Evolutionary conservation across 1,140 invertebrate genomes (phyloP).

Genomic region (Drosophila yakuba): DNA sequence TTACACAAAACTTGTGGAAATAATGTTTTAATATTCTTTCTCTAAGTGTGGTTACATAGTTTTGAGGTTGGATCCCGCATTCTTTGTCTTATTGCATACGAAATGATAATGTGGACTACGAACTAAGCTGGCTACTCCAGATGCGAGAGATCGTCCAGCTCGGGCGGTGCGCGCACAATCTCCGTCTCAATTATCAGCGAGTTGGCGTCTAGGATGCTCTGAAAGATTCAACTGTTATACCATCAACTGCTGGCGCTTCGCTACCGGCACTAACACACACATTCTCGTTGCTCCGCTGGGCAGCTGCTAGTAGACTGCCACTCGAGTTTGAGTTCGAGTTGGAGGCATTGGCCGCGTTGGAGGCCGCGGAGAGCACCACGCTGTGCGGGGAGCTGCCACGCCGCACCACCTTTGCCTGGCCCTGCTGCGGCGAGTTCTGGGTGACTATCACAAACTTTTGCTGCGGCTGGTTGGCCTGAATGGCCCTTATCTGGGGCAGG

Average conservation of each 20-base stretch:
- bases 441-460: constrained; percentile 81
- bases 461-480: constrained; percentile 62
- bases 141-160: constrained; percentile 80
- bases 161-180: constrained; percentile 72
- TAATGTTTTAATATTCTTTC: neutral
- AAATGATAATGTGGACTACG: constrained; percentile 26
- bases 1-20: neutral
- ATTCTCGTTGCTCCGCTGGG: constrained; percentile 65
- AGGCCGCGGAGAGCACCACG: constrained; percentile 61
- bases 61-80: constrained; percentile 38
- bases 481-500: constrained; percentile 71
- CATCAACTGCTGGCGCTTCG: constrained; percentile 46
- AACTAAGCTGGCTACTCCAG: constrained; percentile 63
- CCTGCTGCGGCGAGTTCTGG: constrained; percentile 66
- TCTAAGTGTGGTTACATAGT: neutral
- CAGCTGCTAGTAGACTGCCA: constrained; percentile 19
- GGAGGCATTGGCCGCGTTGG: constrained; percentile 60
- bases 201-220: constrained; percentile 76
- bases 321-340: constrained; percentile 67
- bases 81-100: constrained; percentile 44
- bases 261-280: constrained; percentile 71
- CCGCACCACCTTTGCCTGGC: constrained; percentile 61
- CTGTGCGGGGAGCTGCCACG: constrained; percentile 76
- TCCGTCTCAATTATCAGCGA: constrained; percentile 83
- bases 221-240: constrained; percentile 62